Evolutionary conservation across 2,888 invertebrate genomes (phyloP).

Genomic region (Melinaea marsaeus): DNA sequence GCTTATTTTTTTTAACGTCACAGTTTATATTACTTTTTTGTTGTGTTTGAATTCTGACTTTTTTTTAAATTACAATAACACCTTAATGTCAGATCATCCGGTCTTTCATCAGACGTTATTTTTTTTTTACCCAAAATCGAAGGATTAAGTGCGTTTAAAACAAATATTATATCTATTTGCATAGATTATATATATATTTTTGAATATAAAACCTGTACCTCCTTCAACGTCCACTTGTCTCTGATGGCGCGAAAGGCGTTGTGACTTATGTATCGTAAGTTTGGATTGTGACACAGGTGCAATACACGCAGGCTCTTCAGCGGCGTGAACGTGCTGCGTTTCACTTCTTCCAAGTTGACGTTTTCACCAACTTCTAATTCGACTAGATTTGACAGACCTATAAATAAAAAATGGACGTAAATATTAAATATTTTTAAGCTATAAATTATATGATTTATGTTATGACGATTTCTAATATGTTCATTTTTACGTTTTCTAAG

Average conservation of each 20-base stretch:
- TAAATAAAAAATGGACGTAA: slow-evolving; percentile 27
- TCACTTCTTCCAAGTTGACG: slow-evolving; percentile 73
- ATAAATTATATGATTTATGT: too few relatives aligned
- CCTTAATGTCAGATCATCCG: too few relatives aligned
- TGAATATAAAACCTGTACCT: slow-evolving; percentile 55
- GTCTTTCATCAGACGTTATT: too few relatives aligned
- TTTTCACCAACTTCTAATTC: slow-evolving; percentile 80
- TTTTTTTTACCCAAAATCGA: too few relatives aligned
- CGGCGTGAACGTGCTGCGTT: slow-evolving; percentile 74
- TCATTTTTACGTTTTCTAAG: too few relatives aligned
- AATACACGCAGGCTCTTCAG: slow-evolving; percentile 65
- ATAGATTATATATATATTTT: neutral
- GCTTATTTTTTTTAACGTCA: too few relatives aligned
- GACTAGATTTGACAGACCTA: slow-evolving; percentile 75
- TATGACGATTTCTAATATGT: too few relatives aligned
- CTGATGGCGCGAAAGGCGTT: slow-evolving; percentile 76
- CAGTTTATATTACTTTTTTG: too few relatives aligned
- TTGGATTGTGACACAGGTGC: slow-evolving; percentile 73
- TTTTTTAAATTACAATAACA: too few relatives aligned
- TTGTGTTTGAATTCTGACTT: too few relatives aligned
- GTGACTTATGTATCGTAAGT: slow-evolving; percentile 76
- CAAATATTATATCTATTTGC: too few relatives aligned
- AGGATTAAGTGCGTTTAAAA: too few relatives aligned
- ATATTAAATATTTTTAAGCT: neutral
- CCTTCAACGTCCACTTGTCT: slow-evolving; percentile 72